phyloP scores from a whole-genome alignment of 1,140 invertebrate genomes.

The Maconellicoccus hirsutus region DNA sequence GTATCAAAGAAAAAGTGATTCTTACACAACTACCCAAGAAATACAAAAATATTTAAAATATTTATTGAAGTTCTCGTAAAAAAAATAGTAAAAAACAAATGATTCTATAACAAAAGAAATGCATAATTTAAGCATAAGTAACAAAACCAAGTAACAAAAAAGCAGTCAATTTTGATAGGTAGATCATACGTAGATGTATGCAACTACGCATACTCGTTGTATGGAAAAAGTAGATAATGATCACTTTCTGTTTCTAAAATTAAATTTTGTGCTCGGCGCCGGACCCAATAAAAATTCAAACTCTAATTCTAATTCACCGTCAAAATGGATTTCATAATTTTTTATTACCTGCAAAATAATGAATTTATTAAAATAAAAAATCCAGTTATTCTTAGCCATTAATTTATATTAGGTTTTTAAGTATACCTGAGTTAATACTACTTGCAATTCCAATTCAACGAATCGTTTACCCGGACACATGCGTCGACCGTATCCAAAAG shows the following conservation, averaged over 20 bases:
- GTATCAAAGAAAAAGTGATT: no score
- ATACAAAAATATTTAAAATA: not conserved
- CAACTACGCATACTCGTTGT: no score
- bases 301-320: conserved; percentile 53
- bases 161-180: conserved; percentile 8
- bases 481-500: conserved; percentile 74
- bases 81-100: not conserved
- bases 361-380: no score
- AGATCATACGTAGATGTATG: not conserved
- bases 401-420: not conserved
- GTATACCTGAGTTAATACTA: conserved; percentile 57
- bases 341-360: conserved; percentile 50
- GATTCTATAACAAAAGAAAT: not conserved
- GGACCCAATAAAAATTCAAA: conserved; percentile 68
- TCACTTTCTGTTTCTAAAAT: conserved; percentile 41
- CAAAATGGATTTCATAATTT: conserved; percentile 52
- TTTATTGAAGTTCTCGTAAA: not conserved
- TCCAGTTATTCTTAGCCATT: not conserved
- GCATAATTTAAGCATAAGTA: not conserved
- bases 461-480: conserved; percentile 74
- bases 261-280: conserved; percentile 53
- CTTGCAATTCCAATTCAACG: conserved; percentile 60
- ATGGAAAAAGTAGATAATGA: no score
- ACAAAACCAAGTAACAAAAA: conserved; percentile 18
- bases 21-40: not conserved